Base-by-base conservation (phyloP, 2,113 vertebrate genomes). In the Acrocephalus kingi region DNA sequence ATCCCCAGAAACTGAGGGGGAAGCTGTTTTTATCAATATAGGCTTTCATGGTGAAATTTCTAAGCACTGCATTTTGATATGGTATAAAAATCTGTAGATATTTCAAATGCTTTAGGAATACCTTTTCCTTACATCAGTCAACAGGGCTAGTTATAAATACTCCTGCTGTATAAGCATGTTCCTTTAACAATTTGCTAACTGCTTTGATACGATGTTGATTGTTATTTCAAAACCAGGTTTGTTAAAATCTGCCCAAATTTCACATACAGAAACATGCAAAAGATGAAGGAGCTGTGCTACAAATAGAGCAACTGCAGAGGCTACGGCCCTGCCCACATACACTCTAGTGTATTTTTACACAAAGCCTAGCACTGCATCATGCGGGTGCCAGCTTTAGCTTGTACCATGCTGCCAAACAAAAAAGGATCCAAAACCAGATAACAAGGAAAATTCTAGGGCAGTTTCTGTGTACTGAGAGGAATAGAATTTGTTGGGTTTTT, bases 241-340 rank as follows among this genome's bases (percentile, higher is more conserved):
- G 78, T 82, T 89, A 81, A 94, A 94, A 94, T 64, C 81, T 79
- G 41, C 54, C 84, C 59, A 69, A 89, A 83, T 45, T 91, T 17
- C 67, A 37, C 48, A 76, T 13, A 91, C 14, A 69, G 84, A 89
- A 79, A 33, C 59, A 76, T 19, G 79, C 14, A 43, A 80, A 91
- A 94, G 74, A 84, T n/a, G 95, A 91, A 93, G 69, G 59, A 93
- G n/a, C 81, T 45, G 11, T 85, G 89, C 96, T 81, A 95, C 94
- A 96, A 97, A 97, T 35, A 89, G 77, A 94, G 91, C 93, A 96
- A 94, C 89, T 91, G 93, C 94, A 97, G 95, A 93, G 87, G 71
- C 82, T 92, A 76, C 0, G 3, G 95, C 62, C 62, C 58, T 91
- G 79, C 93, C 89, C 73, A 92, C 88, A 90, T 64, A 72, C 52